Percentiles rank a stretch among this genome's conserved stretches.
Conservation (phyloP, 2,888 invertebrate genomes). For the Tubulanus polymorphus region DNA sequence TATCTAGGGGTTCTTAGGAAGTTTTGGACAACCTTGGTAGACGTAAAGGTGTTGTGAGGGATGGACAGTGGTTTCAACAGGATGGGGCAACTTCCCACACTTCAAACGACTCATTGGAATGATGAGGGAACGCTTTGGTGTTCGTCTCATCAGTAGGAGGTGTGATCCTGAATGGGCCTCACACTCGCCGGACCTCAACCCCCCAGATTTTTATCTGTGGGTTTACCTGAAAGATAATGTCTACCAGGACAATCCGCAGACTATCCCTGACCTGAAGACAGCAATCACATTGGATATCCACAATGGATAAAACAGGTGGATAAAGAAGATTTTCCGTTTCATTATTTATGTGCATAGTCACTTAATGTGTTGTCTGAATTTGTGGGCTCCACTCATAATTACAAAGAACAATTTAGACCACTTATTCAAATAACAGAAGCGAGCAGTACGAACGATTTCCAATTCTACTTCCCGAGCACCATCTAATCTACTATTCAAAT, state of each 20-base stretch:
- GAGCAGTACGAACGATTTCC: no score
- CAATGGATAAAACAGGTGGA: no score
- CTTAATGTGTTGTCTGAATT: no score
- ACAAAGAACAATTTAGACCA: no score
- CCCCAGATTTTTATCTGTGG: conserved; percentile 7
- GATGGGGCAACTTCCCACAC: not conserved
- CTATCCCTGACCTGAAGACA: conserved; percentile 5
- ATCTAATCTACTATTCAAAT: no score
- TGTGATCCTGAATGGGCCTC: not conserved
- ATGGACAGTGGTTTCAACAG: not conserved
- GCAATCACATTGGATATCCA: conserved; percentile 9
- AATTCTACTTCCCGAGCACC: no score
- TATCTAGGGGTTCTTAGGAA: no score
- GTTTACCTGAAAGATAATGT: conserved; percentile 8
- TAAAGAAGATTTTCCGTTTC: no score
- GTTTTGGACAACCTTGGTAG: no score
- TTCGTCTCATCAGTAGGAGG: not conserved
- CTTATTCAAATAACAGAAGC: no score
- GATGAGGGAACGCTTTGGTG: not conserved
- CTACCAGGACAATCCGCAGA: conserved; percentile 1
- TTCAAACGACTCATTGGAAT: not conserved
- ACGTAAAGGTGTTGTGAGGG: not conserved
- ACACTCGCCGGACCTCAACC: conserved; percentile 12
- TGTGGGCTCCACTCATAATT: no score
- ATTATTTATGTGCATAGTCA: no score